A percentile compares a stretch with the other conserved stretches of the same genome.
These are phyloP conservation scores for Oscheius sp. DNA, from an alignment of 2,888 invertebrate species.

Conservation along the genomic window DNA sequence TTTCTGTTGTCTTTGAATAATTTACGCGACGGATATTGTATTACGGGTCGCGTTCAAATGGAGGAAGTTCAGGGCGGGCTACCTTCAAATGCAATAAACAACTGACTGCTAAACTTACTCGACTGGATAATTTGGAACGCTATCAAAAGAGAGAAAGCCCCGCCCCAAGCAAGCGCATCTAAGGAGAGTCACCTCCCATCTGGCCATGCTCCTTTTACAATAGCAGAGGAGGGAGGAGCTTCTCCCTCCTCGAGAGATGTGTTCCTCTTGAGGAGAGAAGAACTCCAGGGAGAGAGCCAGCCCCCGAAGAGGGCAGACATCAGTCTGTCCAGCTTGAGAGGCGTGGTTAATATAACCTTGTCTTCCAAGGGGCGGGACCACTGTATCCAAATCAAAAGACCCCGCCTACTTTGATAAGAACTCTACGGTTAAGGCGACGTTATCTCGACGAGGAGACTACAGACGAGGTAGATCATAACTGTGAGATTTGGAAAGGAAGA, in stretches of 20 bases:
- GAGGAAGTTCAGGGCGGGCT: too few species aligned
- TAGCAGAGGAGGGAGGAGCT: too few species aligned
- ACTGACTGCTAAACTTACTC: too few species aligned
- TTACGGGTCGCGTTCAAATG: too few species aligned
- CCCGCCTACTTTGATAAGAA: constrained; percentile 12
- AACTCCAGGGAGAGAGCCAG: background rate
- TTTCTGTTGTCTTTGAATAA: too few species aligned
- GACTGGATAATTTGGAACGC: too few species aligned
- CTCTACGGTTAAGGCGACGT: constrained; percentile 6
- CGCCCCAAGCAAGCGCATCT: too few species aligned
- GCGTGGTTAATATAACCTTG: background rate
- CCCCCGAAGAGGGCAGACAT: constrained; percentile 5
- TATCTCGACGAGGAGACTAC: background rate
- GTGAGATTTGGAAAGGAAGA: background rate
- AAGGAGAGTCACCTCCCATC: too few species aligned
- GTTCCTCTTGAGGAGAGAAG: constrained; percentile 1
- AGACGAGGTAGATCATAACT: background rate
- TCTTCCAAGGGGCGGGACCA: constrained; percentile 4
- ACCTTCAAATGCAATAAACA: too few species aligned
- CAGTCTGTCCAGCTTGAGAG: constrained; percentile 16
- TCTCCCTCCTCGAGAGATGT: background rate
- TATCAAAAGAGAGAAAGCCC: too few species aligned
- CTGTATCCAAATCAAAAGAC: background rate
- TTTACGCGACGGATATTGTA: too few species aligned
- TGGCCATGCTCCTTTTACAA: too few species aligned